Evolutionary conservation across 2,888 invertebrate genomes (phyloP), one percentile per base, ranked within the genome.

Genomic region (Catocala sponsa): DNA sequence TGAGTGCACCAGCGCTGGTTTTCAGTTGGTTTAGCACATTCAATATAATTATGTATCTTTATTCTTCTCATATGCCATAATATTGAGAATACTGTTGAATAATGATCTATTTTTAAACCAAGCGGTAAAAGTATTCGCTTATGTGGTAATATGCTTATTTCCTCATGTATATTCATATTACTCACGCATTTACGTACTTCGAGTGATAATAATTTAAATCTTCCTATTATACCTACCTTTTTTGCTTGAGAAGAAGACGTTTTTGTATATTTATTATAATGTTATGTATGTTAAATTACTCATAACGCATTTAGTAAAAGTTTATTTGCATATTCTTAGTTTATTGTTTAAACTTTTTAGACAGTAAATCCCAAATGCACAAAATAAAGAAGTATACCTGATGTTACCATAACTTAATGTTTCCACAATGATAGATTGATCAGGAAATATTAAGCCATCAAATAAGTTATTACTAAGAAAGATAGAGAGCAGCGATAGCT

Each of bases 141-240:
- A 46, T 52, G 59, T 42, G 12, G 55, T 59, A 44, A 56, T 43
- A 43, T 50, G 6, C 44, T 48, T n/a, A 48, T 48, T 11, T 4
- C 7, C 2, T 47, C 41, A 60, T 68, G 11, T 53, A 43, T 63
- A 65, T 72, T 60, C 11, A 55, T 54, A 56, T 15, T 15, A 5
- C 41, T 25, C 42, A 13, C 6, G 6, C 15, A 4, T 12, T 35
- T 12, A 13, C 13, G 25, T 6, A n/a, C 41, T 42, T 12, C 55
- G 54, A 67, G 38, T 64, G 49, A 59, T 65, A 60, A 66, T 35
- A 56, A 42, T 49, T 43, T 25, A 32, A 55, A 46, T 61, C 42
- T 33, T 50, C 25, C 49, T 51, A 25, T 6, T 41, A 7, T 38
- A 7, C 41, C 48, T 38, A 4, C 41, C 48, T 32, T 49, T n/a